Evolutionary conservation across 1,140 invertebrate genomes (phyloP).

Genomic region (Tigriopus japonicus): DNA sequence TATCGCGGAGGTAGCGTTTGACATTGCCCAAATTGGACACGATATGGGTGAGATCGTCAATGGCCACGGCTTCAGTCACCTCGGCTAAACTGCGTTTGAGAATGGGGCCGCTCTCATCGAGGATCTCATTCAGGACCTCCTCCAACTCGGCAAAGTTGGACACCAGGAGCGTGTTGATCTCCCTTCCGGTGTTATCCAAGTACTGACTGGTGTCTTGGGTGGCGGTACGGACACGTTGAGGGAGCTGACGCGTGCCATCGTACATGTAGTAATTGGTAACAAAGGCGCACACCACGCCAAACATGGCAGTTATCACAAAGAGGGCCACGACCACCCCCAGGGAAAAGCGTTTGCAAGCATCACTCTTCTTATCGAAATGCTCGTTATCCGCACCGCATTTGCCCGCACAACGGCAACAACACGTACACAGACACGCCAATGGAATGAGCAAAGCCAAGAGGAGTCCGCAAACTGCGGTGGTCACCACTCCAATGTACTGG

Average conservation of each 20-base stretch:
- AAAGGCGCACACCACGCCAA: constrained; percentile 15
- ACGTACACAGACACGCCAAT: constrained; percentile 2
- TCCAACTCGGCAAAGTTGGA: constrained; percentile 20
- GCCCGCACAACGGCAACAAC: constrained; percentile 13
- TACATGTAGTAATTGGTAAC: constrained; percentile 20
- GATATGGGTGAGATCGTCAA: constrained; percentile 20
- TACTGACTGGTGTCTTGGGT: constrained; percentile 17
- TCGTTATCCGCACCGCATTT: constrained; percentile 9
- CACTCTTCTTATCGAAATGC: constrained; percentile 9
- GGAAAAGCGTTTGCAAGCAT: constrained; percentile 9
- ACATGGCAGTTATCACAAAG: constrained; percentile 9
- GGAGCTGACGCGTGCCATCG: constrained; percentile 16
- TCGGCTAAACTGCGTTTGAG: constrained; percentile 18
- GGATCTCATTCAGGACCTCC: constrained; percentile 15
- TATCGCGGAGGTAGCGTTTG: constrained; percentile 2
- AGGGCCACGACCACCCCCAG: constrained; percentile 5
- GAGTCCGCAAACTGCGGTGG: neutral
- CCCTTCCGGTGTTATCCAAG: constrained; percentile 19
- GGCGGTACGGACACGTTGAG: constrained; percentile 15
- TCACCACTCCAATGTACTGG: constrained; percentile 8
- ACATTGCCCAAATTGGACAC: constrained; percentile 12
- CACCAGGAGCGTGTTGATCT: constrained; percentile 18
- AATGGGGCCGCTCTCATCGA: constrained; percentile 19
- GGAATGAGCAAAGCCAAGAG: constrained; percentile 5
- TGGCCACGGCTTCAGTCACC: constrained; percentile 18